Evolutionary conservation across 2,113 vertebrate species (phyloP).

Genomic region (Dolichallabes microphthalmus): DNA sequence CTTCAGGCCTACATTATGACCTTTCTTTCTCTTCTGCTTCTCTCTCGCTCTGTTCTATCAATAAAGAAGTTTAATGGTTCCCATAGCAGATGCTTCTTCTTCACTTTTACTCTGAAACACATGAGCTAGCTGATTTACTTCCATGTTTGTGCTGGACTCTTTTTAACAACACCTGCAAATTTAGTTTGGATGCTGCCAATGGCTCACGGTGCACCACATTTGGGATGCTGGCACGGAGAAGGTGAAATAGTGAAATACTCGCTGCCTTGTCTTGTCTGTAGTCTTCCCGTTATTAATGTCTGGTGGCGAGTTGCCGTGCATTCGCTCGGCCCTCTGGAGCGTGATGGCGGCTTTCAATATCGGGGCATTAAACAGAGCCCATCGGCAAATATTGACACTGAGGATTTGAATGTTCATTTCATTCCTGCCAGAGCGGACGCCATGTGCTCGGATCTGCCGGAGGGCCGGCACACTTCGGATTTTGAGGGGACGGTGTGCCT

Average conservation of each 20-base stretch:
- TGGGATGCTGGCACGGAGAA: neutral
- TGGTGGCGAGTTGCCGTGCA: neutral
- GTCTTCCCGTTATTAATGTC: conserved; percentile 33
- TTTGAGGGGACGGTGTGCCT: neutral
- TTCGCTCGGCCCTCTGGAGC: conserved; percentile 24
- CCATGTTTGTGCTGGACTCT: neutral
- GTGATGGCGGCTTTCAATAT: conserved; percentile 57
- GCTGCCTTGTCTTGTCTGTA: neutral
- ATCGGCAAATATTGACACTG: conserved; percentile 63
- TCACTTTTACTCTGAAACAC: conserved; percentile 8
- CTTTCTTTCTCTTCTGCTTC: neutral
- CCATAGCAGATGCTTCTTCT: neutral
- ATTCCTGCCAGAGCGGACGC: conserved; percentile 22
- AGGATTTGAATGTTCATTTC: conserved; percentile 57
- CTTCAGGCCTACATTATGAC: neutral
- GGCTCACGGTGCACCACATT: neutral
- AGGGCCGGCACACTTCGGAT: neutral
- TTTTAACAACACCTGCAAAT: neutral
- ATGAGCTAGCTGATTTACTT: conserved; percentile 6
- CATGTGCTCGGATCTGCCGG: conserved; percentile 20
- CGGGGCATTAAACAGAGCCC: conserved; percentile 54
- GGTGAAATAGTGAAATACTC: neutral
- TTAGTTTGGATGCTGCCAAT: neutral
- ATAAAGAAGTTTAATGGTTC: neutral
- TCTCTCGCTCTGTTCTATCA: neutral